Evolutionary conservation across 30 jellyfish, hydroid and myxozoan species (phyloP).

Genomic region (Cassiopea xamachana): DNA sequence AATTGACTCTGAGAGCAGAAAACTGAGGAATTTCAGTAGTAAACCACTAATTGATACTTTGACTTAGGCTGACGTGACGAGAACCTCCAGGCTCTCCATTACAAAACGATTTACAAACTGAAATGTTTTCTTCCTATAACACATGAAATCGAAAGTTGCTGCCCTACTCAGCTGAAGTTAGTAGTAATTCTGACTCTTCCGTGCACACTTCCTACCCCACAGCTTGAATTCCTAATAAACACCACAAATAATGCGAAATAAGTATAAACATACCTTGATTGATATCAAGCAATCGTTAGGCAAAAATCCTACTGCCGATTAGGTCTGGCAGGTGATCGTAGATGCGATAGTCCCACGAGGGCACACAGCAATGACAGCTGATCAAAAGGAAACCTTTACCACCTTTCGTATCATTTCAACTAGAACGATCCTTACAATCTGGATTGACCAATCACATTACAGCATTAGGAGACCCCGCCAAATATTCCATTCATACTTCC

Average conservation of each 20-base stretch:
- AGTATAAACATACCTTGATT: slow-evolving; percentile 1
- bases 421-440: slow-evolving; percentile 42
- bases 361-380: slow-evolving; percentile 77
- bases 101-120: too few species aligned
- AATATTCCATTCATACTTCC: slow-evolving; percentile 58
- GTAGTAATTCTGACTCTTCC: not conserved
- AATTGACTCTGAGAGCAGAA: too few species aligned
- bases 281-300: not conserved
- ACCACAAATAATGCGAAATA: not conserved
- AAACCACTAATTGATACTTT: too few species aligned
- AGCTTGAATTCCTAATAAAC: not conserved
- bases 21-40: too few species aligned
- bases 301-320: slow-evolving; percentile 29
- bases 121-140: too few species aligned
- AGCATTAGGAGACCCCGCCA: slow-evolving; percentile 61
- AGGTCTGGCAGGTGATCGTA: slow-evolving; percentile 20
- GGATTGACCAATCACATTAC: slow-evolving; percentile 44
- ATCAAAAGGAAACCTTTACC: slow-evolving; percentile 44
- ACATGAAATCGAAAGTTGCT: too few species aligned
- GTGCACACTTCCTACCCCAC: not conserved
- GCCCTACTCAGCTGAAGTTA: too few species aligned
- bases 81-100: too few species aligned
- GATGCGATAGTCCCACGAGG: slow-evolving; percentile 56
- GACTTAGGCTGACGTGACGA: too few species aligned
- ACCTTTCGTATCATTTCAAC: slow-evolving; percentile 21